Conservation (phyloP, 2,888 invertebrate genomes). For the Bugulina stolonifera region DNA sequence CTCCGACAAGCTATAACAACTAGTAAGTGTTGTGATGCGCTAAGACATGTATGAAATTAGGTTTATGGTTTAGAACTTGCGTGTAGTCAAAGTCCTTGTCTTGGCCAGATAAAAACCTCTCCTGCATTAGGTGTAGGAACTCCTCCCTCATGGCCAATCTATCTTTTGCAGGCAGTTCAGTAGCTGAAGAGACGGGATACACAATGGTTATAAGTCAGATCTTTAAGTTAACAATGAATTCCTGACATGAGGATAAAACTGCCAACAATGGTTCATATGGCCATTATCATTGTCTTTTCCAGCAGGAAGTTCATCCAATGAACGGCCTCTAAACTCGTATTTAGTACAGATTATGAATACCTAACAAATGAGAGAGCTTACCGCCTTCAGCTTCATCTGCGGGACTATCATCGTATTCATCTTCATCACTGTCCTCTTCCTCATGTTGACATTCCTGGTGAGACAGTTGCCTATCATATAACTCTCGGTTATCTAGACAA, state of each 20-base stretch:
- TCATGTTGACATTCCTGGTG: constrained; percentile 35
- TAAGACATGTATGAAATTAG: too few relatives aligned
- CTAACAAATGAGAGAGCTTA: background rate
- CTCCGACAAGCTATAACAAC: too few relatives aligned
- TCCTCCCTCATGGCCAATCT: constrained; percentile 67
- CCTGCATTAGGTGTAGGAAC: constrained; percentile 77
- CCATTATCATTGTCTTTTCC: too few relatives aligned
- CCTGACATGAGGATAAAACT: too few relatives aligned
- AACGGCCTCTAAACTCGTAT: too few relatives aligned
- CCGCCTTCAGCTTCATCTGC: background rate
- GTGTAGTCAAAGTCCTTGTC: constrained; percentile 78
- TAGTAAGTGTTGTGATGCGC: too few relatives aligned
- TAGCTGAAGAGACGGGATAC: too few relatives aligned
- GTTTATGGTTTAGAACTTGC: constrained; percentile 37
- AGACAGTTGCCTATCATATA: background rate
- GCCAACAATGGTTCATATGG: too few relatives aligned
- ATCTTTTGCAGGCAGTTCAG: constrained; percentile 52
- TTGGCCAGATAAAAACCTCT: constrained; percentile 73
- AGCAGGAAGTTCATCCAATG: too few relatives aligned
- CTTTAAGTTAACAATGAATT: too few relatives aligned
- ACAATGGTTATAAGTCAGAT: too few relatives aligned
- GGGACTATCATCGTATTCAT: constrained; percentile 37
- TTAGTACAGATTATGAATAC: too few relatives aligned
- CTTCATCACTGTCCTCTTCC: constrained; percentile 56
- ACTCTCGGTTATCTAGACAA: background rate